phyloP scores from a whole-genome alignment of 2,888 invertebrate genomes.

The Allolobophora icterica region DNA sequence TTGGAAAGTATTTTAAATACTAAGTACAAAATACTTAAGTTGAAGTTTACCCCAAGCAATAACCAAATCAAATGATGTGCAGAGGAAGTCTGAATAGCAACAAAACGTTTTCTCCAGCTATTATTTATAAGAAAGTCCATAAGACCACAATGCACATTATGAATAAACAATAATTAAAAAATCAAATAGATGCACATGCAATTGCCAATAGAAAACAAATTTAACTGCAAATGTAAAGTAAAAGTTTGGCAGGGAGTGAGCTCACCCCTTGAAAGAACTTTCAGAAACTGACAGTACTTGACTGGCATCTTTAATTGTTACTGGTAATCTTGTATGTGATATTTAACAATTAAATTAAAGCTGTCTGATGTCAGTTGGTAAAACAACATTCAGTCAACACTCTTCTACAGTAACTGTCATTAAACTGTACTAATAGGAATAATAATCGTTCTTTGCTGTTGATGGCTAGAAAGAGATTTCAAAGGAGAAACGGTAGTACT shows the following conservation, averaged over 20 bases:
- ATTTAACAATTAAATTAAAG: not conserved
- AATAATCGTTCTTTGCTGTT: conserved; percentile 2
- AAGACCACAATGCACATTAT: too few species aligned
- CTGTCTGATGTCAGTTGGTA: not conserved
- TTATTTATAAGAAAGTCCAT: too few species aligned
- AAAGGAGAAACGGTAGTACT: not conserved
- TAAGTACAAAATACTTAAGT: too few species aligned
- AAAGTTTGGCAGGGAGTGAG: not conserved
- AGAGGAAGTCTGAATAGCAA: too few species aligned
- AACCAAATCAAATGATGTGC: too few species aligned
- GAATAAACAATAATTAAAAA: not conserved
- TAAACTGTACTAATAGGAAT: conserved; percentile 3
- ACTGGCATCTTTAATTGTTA: not conserved
- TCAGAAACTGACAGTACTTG: not conserved
- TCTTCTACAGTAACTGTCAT: not conserved
- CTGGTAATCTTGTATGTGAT: not conserved
- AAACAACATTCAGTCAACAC: not conserved
- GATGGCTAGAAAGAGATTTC: not conserved
- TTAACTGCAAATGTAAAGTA: not conserved
- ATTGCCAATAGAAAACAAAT: not conserved
- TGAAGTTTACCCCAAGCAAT: too few species aligned
- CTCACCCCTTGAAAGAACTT: too few species aligned
- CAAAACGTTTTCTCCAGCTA: too few species aligned
- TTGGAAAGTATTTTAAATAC: too few species aligned
- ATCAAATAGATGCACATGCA: not conserved